phyloP scores from a whole-genome alignment of 2,888 invertebrate species.

The Zele albiditarsus region DNA sequence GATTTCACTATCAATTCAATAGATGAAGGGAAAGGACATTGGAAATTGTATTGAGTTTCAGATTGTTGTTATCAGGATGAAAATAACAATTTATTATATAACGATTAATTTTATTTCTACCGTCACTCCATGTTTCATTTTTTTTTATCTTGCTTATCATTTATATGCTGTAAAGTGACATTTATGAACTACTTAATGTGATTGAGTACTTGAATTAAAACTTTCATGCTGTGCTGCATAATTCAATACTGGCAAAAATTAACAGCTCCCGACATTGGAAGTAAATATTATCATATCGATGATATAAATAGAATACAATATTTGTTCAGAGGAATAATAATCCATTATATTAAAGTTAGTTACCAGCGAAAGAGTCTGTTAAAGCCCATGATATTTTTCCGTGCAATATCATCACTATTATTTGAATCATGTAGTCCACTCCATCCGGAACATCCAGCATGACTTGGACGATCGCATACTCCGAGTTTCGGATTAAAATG shows the following conservation, averaged over 20 bases:
- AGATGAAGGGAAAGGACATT: neutral
- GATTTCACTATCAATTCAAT: neutral
- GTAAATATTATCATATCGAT: neutral
- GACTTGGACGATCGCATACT: slow-evolving; percentile 48
- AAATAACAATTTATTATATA: neutral
- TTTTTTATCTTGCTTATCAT: neutral
- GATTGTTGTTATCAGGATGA: neutral
- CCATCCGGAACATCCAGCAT: neutral
- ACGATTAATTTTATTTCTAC: neutral
- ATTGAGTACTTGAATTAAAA: neutral
- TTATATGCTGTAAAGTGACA: neutral
- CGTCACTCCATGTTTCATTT: neutral
- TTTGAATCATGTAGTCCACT: neutral
- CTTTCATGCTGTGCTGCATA: neutral
- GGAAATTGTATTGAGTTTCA: neutral
- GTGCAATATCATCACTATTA: neutral
- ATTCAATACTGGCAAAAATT: neutral
- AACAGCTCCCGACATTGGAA: neutral
- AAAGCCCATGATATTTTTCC: neutral
- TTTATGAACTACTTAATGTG: neutral
- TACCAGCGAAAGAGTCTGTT: neutral
- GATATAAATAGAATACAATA: neutral
- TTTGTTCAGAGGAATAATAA: neutral
- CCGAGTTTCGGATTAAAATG: slow-evolving; percentile 46
- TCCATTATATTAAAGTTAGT: neutral